Evolutionary conservation across 2,888 invertebrate genomes (phyloP), one percentile per base, ranked within the genome.

Genomic region (Apantesis nais): DNA sequence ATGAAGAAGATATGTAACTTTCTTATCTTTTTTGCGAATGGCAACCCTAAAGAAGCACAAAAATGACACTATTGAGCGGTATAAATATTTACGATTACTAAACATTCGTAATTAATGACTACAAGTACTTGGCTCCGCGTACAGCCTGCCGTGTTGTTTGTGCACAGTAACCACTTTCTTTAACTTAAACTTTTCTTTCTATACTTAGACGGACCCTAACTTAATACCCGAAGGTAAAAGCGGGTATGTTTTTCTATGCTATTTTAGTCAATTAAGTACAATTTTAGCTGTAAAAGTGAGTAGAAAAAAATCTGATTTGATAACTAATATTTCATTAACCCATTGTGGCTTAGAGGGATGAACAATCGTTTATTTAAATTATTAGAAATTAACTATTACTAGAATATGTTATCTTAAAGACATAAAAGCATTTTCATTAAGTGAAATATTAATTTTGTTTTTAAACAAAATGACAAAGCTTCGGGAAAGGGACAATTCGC

Each of bases 81-180:
- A 84, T 87, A 88, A 90, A 91, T 90, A 89, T 90, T 92, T 89
- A 90, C 84, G 86, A 87, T 83, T 85, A 78, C 83, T 87, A 88
- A 89, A 90, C 86, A 87, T 84, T 84, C 85, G 81, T 82, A 83
- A 83, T 87, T 85, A 85, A 85, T 83, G 84, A 68, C 68, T 62
- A 34, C 63, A 22, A 62, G 65, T 44, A 68, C 58, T 66, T 67
- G 65, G 62, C 62, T 37, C 34, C 62, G 62, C 64, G 58, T 62
- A 67, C 29, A 58, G 29, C 29, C 29, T 62, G 25, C 65, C 58
- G 66, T 69, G 62, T 71, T 61, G 68, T 58, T 52, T 65, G 55
- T 71, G 65, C 75, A 78, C 81, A 82, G 83, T 85, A 85, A 84
- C 81, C 78, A 82, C 84, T 86, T 85, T 85, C 79, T 72, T 74